Conservation (phyloP, 2,113 vertebrate genomes). For the Grammomys surdaster region DNA sequence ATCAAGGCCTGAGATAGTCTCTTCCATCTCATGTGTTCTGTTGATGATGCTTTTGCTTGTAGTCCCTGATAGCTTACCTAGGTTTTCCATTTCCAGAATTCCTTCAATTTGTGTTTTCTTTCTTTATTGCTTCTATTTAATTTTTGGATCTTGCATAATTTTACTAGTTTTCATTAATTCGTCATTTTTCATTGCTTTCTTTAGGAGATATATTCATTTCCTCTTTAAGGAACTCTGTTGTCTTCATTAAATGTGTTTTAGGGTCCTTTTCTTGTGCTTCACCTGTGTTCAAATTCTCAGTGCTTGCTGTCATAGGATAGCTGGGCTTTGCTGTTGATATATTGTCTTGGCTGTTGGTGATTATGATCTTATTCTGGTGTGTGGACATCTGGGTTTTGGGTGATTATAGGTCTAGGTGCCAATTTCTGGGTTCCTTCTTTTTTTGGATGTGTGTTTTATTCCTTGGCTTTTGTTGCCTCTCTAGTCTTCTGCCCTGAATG, state of each 20-base stretch:
- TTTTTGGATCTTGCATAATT: background rate
- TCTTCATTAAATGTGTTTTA: background rate
- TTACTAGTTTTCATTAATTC: background rate
- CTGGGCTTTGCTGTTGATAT: background rate
- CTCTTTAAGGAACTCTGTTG: background rate
- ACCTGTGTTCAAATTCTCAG: background rate
- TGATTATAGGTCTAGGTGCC: background rate
- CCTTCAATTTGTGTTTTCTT: background rate
- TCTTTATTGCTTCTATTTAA: background rate
- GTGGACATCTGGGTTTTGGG: background rate
- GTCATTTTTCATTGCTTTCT: background rate
- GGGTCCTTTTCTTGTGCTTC: background rate
- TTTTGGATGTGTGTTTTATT: background rate
- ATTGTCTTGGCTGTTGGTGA: background rate
- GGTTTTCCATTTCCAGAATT: background rate
- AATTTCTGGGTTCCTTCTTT: background rate
- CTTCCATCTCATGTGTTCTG: background rate
- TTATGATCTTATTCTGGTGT: background rate
- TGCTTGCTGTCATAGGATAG: background rate
- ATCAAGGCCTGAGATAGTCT: background rate
- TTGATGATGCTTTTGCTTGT: background rate
- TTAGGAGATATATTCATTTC: background rate
- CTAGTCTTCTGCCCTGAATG: background rate
- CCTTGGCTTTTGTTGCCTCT: background rate
- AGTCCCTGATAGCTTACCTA: background rate